Percentiles rank a stretch among this genome's conserved stretches.
Conservation (phyloP, 2,888 invertebrate species). For the Steromphala cineraria region DNA sequence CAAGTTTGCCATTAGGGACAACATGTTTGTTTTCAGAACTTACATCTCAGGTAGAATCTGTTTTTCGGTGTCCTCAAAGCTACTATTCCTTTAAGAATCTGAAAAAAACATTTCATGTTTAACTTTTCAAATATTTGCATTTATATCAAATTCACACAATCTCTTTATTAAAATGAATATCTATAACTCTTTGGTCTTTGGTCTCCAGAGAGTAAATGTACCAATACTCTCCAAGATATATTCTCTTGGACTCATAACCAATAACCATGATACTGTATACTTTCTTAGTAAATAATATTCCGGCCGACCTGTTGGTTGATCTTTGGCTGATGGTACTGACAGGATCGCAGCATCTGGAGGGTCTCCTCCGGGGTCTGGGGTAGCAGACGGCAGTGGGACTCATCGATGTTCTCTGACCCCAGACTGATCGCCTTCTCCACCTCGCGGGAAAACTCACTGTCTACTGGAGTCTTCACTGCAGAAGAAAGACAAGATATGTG, state of each 20-base stretch:
- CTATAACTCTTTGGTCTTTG: no score
- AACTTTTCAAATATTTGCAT: no score
- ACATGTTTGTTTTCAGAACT: constrained; percentile 34
- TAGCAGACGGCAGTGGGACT: constrained; percentile 47
- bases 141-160: no score
- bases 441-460: constrained; percentile 50
- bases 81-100: constrained; percentile 60
- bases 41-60: constrained; percentile 57
- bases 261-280: no score
- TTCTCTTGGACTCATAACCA: no score
- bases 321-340: constrained; percentile 52
- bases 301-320: constrained; percentile 57
- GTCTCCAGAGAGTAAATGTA: no score
- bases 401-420: constrained; percentile 40
- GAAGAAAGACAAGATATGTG: constrained; percentile 9
- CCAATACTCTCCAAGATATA: no score
- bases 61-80: constrained; percentile 55
- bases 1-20: no score
- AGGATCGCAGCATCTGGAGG: constrained; percentile 52
- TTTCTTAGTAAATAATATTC: no score
- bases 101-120: constrained; percentile 22
- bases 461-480: constrained; percentile 59
- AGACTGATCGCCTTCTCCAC: constrained; percentile 42
- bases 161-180: no score
- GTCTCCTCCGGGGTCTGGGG: constrained; percentile 53